These are phyloP conservation scores for Eucidaris tribuloides DNA, from an alignment of 35 echinoderm and acorn worm species.

Conservation along the genomic window DNA sequence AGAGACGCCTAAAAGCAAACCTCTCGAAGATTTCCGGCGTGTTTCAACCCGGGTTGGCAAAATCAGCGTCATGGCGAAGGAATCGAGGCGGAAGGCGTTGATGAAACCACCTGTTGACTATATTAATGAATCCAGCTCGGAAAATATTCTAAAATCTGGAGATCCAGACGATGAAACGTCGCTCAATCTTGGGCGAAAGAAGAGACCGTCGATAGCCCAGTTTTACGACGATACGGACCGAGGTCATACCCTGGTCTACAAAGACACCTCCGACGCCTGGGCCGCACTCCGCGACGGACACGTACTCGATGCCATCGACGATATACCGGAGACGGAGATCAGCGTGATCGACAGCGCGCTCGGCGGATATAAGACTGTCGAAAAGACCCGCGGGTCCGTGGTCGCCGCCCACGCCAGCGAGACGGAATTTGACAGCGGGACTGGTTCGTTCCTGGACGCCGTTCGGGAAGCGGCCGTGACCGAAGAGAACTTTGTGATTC, in stretches of 20 bases:
- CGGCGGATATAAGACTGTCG: conserved; percentile 68
- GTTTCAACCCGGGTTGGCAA: conserved; percentile 6
- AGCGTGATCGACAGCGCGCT: conserved; percentile 60
- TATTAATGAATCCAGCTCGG: not conserved
- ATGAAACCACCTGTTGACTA: not conserved
- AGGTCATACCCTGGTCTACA: conserved; percentile 50
- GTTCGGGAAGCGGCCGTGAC: too few relatives aligned
- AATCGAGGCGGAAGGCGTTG: not conserved
- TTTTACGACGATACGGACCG: not conserved
- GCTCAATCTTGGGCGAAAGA: too few relatives aligned
- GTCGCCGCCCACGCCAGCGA: not conserved
- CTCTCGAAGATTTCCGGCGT: not conserved
- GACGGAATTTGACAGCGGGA: not conserved
- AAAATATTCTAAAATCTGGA: too few relatives aligned
- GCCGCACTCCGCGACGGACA: conserved; percentile 69
- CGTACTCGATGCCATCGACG: conserved; percentile 10
- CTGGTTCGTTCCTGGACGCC: too few relatives aligned
- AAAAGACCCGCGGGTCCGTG: conserved; percentile 11
- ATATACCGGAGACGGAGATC: conserved; percentile 76
- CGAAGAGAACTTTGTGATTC: not conserved
- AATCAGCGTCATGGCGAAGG: not conserved
- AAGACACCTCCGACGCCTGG: conserved; percentile 82
- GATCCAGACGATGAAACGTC: too few relatives aligned
- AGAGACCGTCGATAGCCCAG: conserved; percentile 5
- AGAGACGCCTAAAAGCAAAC: conserved; percentile 1